A percentile compares a stretch with the other conserved stretches of the same genome.
phyloP scores from a whole-genome alignment of 2,113 vertebrate genomes.

The Synchiropus splendidus region DNA sequence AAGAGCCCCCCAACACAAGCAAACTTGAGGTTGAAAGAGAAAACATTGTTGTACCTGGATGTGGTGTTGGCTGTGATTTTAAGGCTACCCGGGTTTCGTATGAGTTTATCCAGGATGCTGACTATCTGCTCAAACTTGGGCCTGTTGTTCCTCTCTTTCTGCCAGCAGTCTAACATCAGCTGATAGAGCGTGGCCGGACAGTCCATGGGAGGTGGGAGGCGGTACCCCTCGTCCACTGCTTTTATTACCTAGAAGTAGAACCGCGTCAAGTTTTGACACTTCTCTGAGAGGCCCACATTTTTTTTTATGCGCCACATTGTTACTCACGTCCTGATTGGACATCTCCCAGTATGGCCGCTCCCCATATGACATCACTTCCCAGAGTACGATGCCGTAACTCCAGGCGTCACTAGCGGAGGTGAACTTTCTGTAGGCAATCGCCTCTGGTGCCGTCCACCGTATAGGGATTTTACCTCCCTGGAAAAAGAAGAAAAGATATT shows the following conservation, averaged over 20 bases:
- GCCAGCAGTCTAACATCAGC: constrained; percentile 98
- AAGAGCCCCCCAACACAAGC: not conserved
- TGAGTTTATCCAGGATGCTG: constrained; percentile 96
- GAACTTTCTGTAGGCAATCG: constrained; percentile 96
- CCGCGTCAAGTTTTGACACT: not conserved
- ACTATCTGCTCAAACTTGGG: constrained; percentile 98
- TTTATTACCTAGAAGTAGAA: constrained; percentile 80
- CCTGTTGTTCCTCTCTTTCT: constrained; percentile 96
- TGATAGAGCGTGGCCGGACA: constrained; percentile 95
- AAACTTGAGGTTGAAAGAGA: not conserved
- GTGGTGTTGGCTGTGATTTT: constrained; percentile 91
- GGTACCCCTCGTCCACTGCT: constrained; percentile 95
- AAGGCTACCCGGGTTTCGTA: constrained; percentile 91
- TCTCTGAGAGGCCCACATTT: constrained; percentile 17
- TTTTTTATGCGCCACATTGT: not conserved
- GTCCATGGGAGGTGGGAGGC: constrained; percentile 95
- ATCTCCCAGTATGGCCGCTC: constrained; percentile 98
- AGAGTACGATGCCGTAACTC: constrained; percentile 96
- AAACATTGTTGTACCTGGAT: constrained; percentile 74
- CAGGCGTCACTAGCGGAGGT: constrained; percentile 94
- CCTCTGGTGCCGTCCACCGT: constrained; percentile 94
- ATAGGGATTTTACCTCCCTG: constrained; percentile 98
- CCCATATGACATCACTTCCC: constrained; percentile 98
- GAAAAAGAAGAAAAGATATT: constrained; percentile 6
- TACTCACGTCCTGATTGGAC: constrained; percentile 98